Conservation (phyloP, 2,888 invertebrate species). For the Merodon equestris region DNA sequence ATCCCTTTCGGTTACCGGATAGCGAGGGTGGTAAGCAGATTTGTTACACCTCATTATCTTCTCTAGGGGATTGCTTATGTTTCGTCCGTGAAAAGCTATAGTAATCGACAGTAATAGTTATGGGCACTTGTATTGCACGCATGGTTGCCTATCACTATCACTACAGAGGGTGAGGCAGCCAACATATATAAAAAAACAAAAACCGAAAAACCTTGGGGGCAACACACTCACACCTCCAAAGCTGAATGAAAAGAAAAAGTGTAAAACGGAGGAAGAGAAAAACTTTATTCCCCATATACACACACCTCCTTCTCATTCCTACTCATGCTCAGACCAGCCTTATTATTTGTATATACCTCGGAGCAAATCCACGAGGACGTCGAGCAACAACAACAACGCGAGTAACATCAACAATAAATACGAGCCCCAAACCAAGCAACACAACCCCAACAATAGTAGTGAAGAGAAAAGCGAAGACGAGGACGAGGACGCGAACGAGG, state of each 20-base stretch:
- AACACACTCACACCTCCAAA: slow-evolving; percentile 40
- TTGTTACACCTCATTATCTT: slow-evolving; percentile 46
- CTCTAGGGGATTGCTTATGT: too few species aligned
- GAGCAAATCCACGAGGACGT: slow-evolving; percentile 55
- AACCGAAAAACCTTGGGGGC: slow-evolving; percentile 61
- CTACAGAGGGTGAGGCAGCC: too few species aligned
- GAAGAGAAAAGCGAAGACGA: too few species aligned
- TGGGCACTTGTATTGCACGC: slow-evolving; percentile 53
- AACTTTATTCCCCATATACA: slow-evolving; percentile 34
- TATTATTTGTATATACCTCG: slow-evolving; percentile 61
- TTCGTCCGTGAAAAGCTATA: background rate
- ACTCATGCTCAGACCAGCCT: slow-evolving; percentile 67
- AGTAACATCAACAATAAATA: slow-evolving; percentile 28
- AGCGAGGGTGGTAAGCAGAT: slow-evolving; percentile 6
- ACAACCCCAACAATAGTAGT: slow-evolving; percentile 2
- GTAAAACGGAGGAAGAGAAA: slow-evolving; percentile 29
- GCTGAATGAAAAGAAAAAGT: background rate
- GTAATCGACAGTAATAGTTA: slow-evolving; percentile 59
- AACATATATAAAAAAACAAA: too few species aligned
- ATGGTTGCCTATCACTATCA: slow-evolving; percentile 31
- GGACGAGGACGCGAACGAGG: slow-evolving; percentile 43
- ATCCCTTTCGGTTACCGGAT: too few species aligned
- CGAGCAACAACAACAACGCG: slow-evolving; percentile 44
- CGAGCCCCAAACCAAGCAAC: slow-evolving; percentile 27
- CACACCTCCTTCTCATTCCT: slow-evolving; percentile 36